Evolutionary conservation across 2,113 vertebrate species (phyloP).

Genomic region (Prunella himalayana): DNA sequence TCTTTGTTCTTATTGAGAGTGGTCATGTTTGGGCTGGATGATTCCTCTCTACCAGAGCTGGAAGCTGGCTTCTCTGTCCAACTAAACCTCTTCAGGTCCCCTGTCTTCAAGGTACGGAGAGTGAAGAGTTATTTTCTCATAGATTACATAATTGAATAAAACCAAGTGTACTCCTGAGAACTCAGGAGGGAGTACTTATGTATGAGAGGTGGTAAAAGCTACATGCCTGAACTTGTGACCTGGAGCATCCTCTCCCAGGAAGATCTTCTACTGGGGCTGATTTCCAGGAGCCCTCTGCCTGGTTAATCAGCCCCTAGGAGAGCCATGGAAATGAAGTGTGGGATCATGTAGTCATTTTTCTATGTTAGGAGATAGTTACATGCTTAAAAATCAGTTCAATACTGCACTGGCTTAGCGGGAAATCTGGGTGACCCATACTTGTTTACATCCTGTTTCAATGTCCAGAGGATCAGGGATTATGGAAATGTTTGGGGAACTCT

Average conservation of each 20-base stretch:
- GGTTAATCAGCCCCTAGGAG: not conserved
- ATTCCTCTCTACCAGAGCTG: not conserved
- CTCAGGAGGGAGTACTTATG: not conserved
- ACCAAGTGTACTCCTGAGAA: not conserved
- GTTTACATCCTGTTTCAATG: not conserved
- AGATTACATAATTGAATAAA: not conserved
- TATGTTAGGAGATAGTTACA: not conserved
- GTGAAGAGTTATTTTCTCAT: not conserved
- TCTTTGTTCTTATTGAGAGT: not conserved
- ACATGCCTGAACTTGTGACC: not conserved
- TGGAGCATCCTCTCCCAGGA: not conserved
- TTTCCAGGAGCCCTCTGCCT: not conserved
- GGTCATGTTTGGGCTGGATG: not conserved
- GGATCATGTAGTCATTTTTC: not conserved
- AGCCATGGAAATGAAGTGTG: not conserved
- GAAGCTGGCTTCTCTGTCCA: not conserved
- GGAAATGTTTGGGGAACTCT: not conserved
- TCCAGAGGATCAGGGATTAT: not conserved
- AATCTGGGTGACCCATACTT: not conserved
- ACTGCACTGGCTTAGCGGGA: not conserved
- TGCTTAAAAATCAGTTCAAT: not conserved
- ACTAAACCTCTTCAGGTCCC: not conserved
- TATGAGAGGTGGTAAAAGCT: not conserved
- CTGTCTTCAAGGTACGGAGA: not conserved
- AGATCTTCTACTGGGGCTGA: not conserved